Conservation (phyloP, 2,797 vertebrate genomes). For the Tinamus major region DNA sequence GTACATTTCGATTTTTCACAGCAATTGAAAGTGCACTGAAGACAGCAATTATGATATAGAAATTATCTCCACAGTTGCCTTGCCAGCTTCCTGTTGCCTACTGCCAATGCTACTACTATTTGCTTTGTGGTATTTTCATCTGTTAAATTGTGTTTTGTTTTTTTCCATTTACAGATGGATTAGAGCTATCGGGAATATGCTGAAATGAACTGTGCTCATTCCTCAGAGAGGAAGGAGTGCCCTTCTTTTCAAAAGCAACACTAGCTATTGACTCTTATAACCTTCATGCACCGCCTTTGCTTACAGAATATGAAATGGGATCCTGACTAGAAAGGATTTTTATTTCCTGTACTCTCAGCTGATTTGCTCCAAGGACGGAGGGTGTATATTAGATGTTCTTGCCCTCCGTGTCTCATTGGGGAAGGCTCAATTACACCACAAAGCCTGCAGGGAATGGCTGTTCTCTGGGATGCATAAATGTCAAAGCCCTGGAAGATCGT, state of each 20-base stretch:
- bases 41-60: not conserved
- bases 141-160: not conserved
- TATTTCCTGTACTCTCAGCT: not conserved
- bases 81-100: not conserved
- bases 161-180: not conserved
- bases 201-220: not conserved
- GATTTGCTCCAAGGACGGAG: not conserved
- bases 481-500: not conserved
- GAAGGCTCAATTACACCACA: rapidly evolving
- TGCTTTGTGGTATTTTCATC: not conserved
- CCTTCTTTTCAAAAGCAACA: conserved; percentile 19
- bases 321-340: not conserved
- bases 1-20: not conserved
- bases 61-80: not conserved
- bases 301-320: not conserved
- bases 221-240: not conserved
- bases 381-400: not conserved
- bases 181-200: not conserved
- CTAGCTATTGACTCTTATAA: not conserved
- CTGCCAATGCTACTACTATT: not conserved
- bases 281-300: not conserved
- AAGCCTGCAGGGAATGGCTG: rapidly evolving
- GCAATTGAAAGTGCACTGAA: not conserved
- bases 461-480: rapidly evolving
- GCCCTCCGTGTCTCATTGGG: not conserved